Evolutionary conservation across 2,888 invertebrate genomes (phyloP), one percentile per base, ranked within the genome.

Genomic region (Tryphoninae sp.): DNA sequence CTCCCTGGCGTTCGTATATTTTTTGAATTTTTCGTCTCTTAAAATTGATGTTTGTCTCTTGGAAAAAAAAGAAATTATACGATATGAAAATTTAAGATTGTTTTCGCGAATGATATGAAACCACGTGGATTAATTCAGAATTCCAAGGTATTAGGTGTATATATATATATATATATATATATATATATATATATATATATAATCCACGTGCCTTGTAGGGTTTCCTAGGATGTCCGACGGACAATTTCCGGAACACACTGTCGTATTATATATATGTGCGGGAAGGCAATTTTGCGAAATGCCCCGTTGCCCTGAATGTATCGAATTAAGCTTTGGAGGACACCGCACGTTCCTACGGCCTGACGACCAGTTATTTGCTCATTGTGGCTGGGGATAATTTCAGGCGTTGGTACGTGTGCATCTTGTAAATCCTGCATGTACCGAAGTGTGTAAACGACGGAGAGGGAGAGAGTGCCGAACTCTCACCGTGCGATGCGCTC

Each of bases 321-420:
- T 83, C 81, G 81, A 81, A 83, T 83, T 83, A 83, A 81, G 81
- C 76, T 78, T 33, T 45, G 67, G 65, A 65, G 69, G 73, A 73
- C 40, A 49, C 42, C 71, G 68, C 73, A 76, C 76, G 69, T 68
- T 26, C 62, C 73, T 74, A 65, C 68, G 13, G 53, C 62, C 73
- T 72, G 22, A 68, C 79, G 79, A 76, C 69, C 82, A 84, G 85
- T 85, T 85, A 85, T 83, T 85, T 85, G 85, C 79, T 78, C 80
- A 84, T 85, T 84, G 85, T 82, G 74, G 82, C 62, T 68, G 58
- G 68, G 80, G 83, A 84, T 84, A 85, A 84, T 84, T 84, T 83
- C 73, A 80, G 71, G 73, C 69, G 58, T 55, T 74, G 80, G 69
- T 78, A 80, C 81, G 72, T 80, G 81, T 58, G 51, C 76, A 69